Percentiles rank a stretch among this genome's conserved stretches.
Conservation (phyloP, 2,797 vertebrate species). For the Novumbra hubbsi region DNA sequence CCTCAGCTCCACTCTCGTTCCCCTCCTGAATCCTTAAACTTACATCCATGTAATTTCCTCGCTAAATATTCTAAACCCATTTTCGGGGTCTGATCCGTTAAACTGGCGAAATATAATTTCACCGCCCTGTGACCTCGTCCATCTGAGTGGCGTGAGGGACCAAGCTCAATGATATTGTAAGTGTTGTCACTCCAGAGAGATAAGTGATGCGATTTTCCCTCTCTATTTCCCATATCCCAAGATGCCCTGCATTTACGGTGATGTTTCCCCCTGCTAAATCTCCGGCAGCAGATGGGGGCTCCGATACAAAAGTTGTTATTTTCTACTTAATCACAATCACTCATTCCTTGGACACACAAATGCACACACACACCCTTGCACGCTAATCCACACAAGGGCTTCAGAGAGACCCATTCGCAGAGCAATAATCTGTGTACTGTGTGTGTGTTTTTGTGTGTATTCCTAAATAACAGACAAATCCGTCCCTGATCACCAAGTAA, state of each 20-base stretch:
- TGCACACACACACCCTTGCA: background rate
- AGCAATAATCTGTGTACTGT: background rate
- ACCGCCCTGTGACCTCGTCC: background rate
- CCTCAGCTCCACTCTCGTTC: too few species aligned
- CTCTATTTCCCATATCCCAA: background rate
- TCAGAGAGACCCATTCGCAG: background rate
- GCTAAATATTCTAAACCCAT: too few species aligned
- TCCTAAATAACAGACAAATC: background rate
- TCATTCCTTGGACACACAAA: background rate
- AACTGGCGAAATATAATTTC: background rate
- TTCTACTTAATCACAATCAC: conserved; percentile 4
- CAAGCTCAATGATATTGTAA: background rate
- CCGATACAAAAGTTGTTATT: conserved; percentile 1
- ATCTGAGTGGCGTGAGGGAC: background rate
- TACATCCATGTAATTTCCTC: too few species aligned
- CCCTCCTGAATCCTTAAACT: too few species aligned
- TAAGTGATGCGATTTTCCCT: background rate
- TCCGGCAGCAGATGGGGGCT: background rate
- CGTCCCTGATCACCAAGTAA: background rate
- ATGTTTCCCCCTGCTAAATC: background rate
- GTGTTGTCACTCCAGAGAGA: background rate
- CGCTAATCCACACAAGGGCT: background rate
- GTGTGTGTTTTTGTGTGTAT: background rate
- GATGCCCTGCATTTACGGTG: background rate
- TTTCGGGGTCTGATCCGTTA: too few species aligned